Base-by-base conservation (phyloP, 2,888 invertebrate species). In the Orchestes rusci region DNA sequence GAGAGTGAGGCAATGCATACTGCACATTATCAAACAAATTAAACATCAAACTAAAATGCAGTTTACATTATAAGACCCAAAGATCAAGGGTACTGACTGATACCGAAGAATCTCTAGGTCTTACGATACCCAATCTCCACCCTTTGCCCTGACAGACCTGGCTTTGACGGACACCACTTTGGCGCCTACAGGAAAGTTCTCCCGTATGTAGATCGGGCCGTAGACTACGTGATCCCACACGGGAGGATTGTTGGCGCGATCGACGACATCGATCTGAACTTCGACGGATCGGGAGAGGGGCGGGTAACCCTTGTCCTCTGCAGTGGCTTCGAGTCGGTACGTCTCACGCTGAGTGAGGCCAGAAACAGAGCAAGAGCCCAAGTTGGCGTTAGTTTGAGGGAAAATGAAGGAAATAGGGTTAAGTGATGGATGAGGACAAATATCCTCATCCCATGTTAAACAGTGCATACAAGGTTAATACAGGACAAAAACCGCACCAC, bases 141-240 rank as follows among this genome's bases (percentile, higher is more conserved):
- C n/a, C n/a, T n/a, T n/a, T n/a, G n/a, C n/a, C n/a, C n/a, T n/a
- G 13, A 42, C 90, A 84, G 89, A 93, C 92, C 92, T 92, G 84
- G 94, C 94, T 86, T 93, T 93, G 75, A 93, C 86, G 76, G 92
- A 91, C 75, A 92, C 87, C 80, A 94, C 91, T 83, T 87, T 91
- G 77, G 90, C 89, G 77, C 93, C 94, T 72, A 93, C 91, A 77
- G 92, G 87, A 80, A 89, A 85, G 80, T 93, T 93, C 80, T 94
- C 93, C 83, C 89, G 87, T 76, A 92, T 89, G 85, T 84, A 88
- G 82, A 92, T 89, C 70, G 93, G 93, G 71, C 93, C 93, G 78
- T 93, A 94, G 74, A 90, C 86, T 73, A 82, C 82, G 79, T 92
- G 86, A 78, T 90, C 93, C 93, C 91, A 94, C 73, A 89, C 88